These are phyloP conservation scores for Neoascia interrupta DNA, from an alignment of 2,888 invertebrate genomes.

Conservation along the genomic window DNA sequence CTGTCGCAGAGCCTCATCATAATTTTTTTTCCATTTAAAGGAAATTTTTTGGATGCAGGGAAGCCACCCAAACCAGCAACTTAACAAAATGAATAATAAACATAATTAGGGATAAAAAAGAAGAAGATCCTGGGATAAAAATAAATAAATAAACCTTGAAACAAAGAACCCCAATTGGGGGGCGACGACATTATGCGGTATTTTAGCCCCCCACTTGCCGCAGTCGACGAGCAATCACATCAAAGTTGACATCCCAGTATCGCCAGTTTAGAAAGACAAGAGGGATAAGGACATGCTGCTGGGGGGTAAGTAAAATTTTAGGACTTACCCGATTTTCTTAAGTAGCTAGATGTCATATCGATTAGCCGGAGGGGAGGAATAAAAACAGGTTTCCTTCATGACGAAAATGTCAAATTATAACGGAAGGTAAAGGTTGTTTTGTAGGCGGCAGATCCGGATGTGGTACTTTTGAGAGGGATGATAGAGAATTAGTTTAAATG, in stretches of 20 bases:
- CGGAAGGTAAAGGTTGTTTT: background rate
- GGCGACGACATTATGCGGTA: too few relatives aligned
- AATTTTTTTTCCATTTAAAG: too few relatives aligned
- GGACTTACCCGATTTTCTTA: slow-evolving; percentile 44
- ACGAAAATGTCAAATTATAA: slow-evolving; percentile 34
- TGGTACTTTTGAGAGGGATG: background rate
- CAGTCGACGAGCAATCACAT: slow-evolving; percentile 24
- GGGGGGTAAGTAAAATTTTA: slow-evolving; percentile 32
- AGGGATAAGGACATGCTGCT: background rate
- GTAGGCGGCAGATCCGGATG: background rate
- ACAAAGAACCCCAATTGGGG: slow-evolving; percentile 24
- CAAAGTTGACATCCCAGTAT: slow-evolving; percentile 19
- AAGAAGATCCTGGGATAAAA: background rate
- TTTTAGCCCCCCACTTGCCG: too few relatives aligned
- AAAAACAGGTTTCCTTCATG: slow-evolving; percentile 15
- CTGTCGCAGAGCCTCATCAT: background rate
- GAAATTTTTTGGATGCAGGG: too few relatives aligned
- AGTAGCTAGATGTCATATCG: slow-evolving; percentile 56
- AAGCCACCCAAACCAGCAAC: too few relatives aligned
- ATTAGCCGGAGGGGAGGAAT: slow-evolving; percentile 34
- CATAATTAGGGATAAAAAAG: slow-evolving; percentile 44
- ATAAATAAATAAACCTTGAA: slow-evolving; percentile 1
- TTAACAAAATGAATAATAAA: slow-evolving; percentile 52
- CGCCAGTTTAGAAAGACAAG: background rate
- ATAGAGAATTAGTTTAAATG: slow-evolving; percentile 20